Evolutionary conservation across 2,888 invertebrate genomes (phyloP).

Genomic region (Thecocarcelia acutangulata): DNA sequence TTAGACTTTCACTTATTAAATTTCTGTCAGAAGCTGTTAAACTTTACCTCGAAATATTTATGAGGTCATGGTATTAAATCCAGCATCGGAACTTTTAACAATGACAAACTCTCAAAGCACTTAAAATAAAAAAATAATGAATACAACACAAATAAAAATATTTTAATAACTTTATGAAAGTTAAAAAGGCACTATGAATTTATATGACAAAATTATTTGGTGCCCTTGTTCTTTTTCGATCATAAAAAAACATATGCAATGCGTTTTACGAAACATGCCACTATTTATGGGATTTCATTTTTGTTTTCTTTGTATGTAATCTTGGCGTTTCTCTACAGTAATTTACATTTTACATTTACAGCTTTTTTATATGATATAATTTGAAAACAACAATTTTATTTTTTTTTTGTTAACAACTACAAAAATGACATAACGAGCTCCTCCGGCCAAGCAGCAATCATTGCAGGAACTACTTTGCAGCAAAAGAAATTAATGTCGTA

Average conservation of each 20-base stretch:
- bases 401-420: conserved; percentile 42
- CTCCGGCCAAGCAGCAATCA: neutral
- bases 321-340: conserved; percentile 64
- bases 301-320: conserved; percentile 56
- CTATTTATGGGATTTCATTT: conserved; percentile 49
- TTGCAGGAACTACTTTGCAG: conserved; percentile 12
- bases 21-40: too few species aligned
- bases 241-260: conserved; percentile 17
- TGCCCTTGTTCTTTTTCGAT: neutral
- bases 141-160: neutral
- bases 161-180: conserved; percentile 48
- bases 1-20: too few species aligned
- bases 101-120: conserved; percentile 16
- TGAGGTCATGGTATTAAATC: neutral
- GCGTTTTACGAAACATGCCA: neutral
- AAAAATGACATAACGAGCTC: conserved; percentile 36
- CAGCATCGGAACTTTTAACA: neutral
- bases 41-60: too few species aligned
- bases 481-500: conserved; percentile 10
- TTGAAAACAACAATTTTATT: conserved; percentile 4
- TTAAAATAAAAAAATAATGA: conserved; percentile 5
- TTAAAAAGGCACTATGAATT: conserved; percentile 14
- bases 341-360: conserved; percentile 56
- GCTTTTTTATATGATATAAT: conserved; percentile 28
- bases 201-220: conserved; percentile 17